Conservation (phyloP, 37 sponge, comb jelly and placozoan genomes). For the Agelas oroides region DNA sequence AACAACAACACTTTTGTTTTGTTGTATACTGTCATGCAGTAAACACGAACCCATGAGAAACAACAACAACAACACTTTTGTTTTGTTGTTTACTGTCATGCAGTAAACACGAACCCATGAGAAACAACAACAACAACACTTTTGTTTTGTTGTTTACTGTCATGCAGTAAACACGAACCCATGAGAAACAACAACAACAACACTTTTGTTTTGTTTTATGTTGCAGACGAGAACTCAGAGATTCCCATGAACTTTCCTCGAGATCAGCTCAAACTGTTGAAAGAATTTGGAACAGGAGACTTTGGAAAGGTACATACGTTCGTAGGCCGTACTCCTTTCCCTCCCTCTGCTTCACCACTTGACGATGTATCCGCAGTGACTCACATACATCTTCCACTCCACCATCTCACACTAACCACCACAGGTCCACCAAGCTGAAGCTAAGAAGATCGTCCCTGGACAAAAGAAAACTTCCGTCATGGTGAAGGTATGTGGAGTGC, state of each 20-base stretch:
- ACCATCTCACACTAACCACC: not conserved
- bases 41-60: too few species aligned
- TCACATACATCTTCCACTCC: not conserved
- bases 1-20: too few species aligned
- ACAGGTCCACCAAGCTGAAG: slow-evolving; percentile 66
- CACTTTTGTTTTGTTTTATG: too few species aligned
- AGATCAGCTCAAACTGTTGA: slow-evolving; percentile 42
- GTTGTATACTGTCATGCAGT: too few species aligned
- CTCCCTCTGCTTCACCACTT: not conserved
- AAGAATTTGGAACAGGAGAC: slow-evolving; percentile 59
- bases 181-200: too few species aligned
- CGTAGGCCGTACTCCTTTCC: not conserved
- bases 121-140: too few species aligned
- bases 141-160: too few species aligned
- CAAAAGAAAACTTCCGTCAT: slow-evolving; percentile 62
- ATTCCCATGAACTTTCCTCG: slow-evolving; percentile 68
- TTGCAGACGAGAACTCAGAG: not conserved
- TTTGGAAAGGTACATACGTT: slow-evolving; percentile 64
- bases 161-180: too few species aligned
- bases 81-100: too few species aligned
- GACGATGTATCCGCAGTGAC: not conserved
- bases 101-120: too few species aligned
- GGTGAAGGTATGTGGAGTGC: slow-evolving; percentile 46
- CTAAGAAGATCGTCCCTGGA: slow-evolving; percentile 39
- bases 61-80: too few species aligned